Evolutionary conservation across 2,888 invertebrate species (phyloP).

Genomic region (Drosophila kanekoi): DNA sequence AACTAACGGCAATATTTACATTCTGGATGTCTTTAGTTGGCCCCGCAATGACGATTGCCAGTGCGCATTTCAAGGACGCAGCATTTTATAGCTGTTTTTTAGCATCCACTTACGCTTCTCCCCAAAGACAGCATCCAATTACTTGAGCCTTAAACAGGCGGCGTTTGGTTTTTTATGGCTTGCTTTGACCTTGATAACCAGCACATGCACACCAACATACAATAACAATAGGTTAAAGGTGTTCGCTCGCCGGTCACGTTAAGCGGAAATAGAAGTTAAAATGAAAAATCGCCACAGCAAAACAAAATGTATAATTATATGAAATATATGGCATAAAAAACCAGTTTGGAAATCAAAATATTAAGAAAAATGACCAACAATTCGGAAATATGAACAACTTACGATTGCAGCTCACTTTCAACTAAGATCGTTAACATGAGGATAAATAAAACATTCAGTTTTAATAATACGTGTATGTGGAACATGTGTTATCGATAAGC

Average conservation of each 20-base stretch:
- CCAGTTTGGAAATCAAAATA: neutral
- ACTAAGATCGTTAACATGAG: too few relatives aligned
- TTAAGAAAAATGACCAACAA: too few relatives aligned
- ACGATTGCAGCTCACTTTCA: too few relatives aligned
- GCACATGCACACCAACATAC: constrained; percentile 11
- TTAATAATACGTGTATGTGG: too few relatives aligned
- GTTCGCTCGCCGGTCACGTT: constrained; percentile 27
- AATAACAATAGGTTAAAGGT: constrained; percentile 47
- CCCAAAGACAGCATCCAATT: neutral
- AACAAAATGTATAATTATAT: constrained; percentile 20
- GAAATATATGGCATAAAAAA: neutral
- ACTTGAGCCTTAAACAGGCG: neutral
- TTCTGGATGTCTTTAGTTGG: constrained; percentile 6
- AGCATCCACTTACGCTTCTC: neutral
- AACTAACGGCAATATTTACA: constrained; percentile 19
- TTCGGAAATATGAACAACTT: too few relatives aligned
- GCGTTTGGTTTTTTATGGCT: constrained; percentile 6
- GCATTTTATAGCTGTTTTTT: constrained; percentile 15
- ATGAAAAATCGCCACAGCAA: constrained; percentile 7
- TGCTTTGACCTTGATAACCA: constrained; percentile 35
- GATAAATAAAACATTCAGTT: too few relatives aligned
- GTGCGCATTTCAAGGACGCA: constrained; percentile 51
- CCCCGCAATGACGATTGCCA: neutral
- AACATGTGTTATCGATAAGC: neutral
- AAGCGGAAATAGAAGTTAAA: constrained; percentile 45